Base-by-base conservation (phyloP, 2,888 invertebrate species). In the Blera fallax region DNA sequence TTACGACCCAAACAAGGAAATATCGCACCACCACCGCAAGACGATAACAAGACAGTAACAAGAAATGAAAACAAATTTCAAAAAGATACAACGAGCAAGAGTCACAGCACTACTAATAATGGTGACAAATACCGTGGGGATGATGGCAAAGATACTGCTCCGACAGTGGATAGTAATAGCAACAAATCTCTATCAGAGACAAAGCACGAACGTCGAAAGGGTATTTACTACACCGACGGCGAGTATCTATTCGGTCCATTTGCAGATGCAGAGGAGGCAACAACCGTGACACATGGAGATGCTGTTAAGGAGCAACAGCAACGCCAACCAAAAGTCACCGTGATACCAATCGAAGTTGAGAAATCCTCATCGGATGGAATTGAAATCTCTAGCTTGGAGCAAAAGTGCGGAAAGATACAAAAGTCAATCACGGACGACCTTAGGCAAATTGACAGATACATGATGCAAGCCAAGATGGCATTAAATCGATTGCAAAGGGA, bases 361-460 rank as follows among this genome's bases (percentile, higher is more conserved):
- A 52, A 72, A 56, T 21, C 81, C 14, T 43, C 65, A 3, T n/a
- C 77, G 18, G 64, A 74, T 74, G 79, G 50, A 32, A 85, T 88
- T 73, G 90, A 91, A 87, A 90, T 90, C 50, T 88, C 89, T 1
- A 88, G 89, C 72, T 88, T 90, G 60, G 90, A 90, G 87, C 89
- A 89, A 21, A 91, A 91, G 88, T 91, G 91, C 78, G 91, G 90
- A 14, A 89, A 90, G 64, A 90, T 91, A 40, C 91, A 91, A 83
- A 90, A 92, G 87, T 92, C 92, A 60, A 92, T 92, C 81, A 89
- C 90, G 14, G 90, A 90, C 85, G 91, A 92, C 88, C 89, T 92
- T 69, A 89, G 89, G 80, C 91, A 91, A 87, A 92, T 92, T 43
- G 91, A 91, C 84, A 88, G 89, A 7, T 92, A 92, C 64, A 92